Evolutionary conservation across 2,797 vertebrate species (phyloP), one percentile per base, ranked within the genome.

Genomic region (Helicolenus hilgendorfi): DNA sequence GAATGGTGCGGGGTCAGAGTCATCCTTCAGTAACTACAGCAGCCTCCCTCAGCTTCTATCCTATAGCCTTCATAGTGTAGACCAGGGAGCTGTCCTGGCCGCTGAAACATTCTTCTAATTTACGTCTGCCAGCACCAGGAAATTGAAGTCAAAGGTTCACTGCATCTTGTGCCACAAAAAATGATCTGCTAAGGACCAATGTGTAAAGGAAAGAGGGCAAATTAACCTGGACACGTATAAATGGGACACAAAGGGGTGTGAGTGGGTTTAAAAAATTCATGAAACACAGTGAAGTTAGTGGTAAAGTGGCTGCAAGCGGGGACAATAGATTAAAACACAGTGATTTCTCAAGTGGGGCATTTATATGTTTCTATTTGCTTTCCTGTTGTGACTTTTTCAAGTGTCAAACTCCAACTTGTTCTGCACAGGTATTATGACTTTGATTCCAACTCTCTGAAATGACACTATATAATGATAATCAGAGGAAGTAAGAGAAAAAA

Each of bases 81-180:
- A 73, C 77, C 78, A 84, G 84, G 89, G 92, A 85, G 86, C 79
- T 65, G 60, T 79, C 73, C 83, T 85, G 55, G 38, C 78, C 59
- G 49, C 70, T 94, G 94, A 96, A 95, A 94, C 95, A 94, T 94
- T 95, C 95, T 80, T 91, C 92, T 95, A 94, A 96, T 96, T 96
- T 95, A 95, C 67, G 84, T 96, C 89, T 81, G 80, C 83, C 88
- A 88, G 89, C 78, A 72, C 78, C 81, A 95, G 95, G 91, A 97
- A 97, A 97, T 96, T 96, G 95, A 95, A 96, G 96, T 97, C 95
- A 97, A 96, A 95, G 95, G 95, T 96, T 95, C 93, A 95, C 88
- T 92, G 93, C 93, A 92, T 92, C 92, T 90, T 94, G 89, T 92
- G 93, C 79, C 81, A 86, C 75, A 92, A 91, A 95, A 96, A 94